phyloP scores from a whole-genome alignment of 2,888 invertebrate species.

The Papilio gigon region DNA sequence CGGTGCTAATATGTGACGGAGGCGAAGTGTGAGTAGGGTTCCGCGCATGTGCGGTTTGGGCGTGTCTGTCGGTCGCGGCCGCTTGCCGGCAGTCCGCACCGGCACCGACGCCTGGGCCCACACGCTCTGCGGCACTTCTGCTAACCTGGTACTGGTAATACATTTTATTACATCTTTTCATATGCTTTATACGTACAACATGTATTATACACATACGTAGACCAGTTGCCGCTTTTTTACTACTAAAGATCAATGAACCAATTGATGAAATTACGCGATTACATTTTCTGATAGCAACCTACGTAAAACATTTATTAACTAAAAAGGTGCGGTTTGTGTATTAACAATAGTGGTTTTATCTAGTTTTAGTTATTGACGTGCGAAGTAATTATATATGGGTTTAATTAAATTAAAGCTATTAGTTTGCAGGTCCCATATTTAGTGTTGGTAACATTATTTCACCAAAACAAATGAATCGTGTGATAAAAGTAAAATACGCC shows the following conservation, averaged over 20 bases:
- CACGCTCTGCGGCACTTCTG: conserved; percentile 49
- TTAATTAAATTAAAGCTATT: conserved; percentile 10
- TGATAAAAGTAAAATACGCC: not conserved
- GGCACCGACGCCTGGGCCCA: conserved; percentile 49
- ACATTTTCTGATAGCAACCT: conserved; percentile 62
- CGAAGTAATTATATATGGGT: conserved; percentile 9
- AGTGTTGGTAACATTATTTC: conserved; percentile 8
- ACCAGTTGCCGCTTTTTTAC: not conserved
- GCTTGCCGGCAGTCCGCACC: conserved; percentile 70
- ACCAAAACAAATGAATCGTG: conserved; percentile 14
- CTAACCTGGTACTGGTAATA: conserved; percentile 43
- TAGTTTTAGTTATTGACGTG: conserved; percentile 10
- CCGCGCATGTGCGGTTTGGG: conserved; percentile 76
- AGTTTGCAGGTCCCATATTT: conserved; percentile 5
- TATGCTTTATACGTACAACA: not conserved
- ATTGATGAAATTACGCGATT: conserved; percentile 56
- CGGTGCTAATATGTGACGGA: not conserved
- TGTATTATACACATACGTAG: not conserved
- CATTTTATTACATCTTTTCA: conserved; percentile 10
- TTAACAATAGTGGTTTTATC: conserved; percentile 13
- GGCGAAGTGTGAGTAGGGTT: conserved; percentile 17
- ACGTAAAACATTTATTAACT: conserved; percentile 58
- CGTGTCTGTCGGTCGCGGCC: conserved; percentile 66
- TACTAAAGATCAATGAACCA: conserved; percentile 44
- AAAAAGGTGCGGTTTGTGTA: conserved; percentile 47